Evolutionary conservation across 2,113 vertebrate species (phyloP).

Genomic region (Prinia subflava): DNA sequence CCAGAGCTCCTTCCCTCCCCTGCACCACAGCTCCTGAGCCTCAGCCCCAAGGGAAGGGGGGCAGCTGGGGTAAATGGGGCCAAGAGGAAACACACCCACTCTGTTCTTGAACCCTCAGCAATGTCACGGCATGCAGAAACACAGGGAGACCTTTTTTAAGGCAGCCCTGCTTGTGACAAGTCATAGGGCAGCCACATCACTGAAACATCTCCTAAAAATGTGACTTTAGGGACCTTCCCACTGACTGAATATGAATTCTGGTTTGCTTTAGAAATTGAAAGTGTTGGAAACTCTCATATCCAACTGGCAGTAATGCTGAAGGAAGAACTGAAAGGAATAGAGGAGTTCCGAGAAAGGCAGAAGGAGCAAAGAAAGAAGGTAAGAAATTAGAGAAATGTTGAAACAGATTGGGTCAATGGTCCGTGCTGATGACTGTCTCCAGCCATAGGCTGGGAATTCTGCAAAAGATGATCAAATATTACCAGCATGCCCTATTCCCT

Average conservation of each 20-base stretch:
- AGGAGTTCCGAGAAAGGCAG: conserved; percentile 91
- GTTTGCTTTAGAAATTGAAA: conserved; percentile 84
- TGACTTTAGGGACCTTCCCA: not conserved
- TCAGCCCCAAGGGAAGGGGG: not conserved
- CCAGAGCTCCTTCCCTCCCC: not conserved
- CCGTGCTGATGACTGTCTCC: not conserved
- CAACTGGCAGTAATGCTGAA: conserved; percentile 83
- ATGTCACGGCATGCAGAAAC: not conserved
- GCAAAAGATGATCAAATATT: not conserved
- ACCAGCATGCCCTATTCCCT: not conserved
- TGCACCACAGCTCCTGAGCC: not conserved
- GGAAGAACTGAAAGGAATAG: conserved; percentile 88
- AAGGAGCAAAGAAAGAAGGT: conserved; percentile 96
- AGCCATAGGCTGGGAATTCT: not conserved
- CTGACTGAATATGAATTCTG: not conserved
- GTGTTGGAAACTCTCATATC: conserved; percentile 87
- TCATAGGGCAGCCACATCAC: not conserved
- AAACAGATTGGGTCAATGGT: not conserved
- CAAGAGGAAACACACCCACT: not conserved
- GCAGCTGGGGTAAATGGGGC: not conserved
- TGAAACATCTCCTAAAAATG: not conserved
- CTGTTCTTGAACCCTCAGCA: not conserved
- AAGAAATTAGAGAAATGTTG: not conserved
- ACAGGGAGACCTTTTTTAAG: not conserved
- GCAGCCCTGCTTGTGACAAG: not conserved